These are phyloP conservation scores for Resseliella maxima DNA, from an alignment of 2,888 invertebrate genomes.

Conservation along the genomic window DNA sequence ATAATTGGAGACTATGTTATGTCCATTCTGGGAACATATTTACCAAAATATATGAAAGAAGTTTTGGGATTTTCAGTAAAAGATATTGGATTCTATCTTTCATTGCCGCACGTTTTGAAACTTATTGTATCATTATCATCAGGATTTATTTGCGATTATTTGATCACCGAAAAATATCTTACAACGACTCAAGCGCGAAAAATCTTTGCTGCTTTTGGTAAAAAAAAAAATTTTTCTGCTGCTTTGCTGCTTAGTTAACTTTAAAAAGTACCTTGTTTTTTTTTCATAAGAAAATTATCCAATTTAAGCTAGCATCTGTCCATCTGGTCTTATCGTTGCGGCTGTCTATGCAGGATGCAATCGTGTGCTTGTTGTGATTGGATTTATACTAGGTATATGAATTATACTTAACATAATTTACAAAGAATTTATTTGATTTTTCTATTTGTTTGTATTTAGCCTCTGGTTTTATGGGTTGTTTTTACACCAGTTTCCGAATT, in stretches of 20 bases:
- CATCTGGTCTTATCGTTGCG: slow-evolving; percentile 75
- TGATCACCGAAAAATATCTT: slow-evolving; percentile 72
- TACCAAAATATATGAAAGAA: slow-evolving; percentile 74
- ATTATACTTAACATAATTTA: too few species aligned
- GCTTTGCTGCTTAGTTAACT: background rate
- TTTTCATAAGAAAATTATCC: background rate
- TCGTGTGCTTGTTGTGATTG: slow-evolving; percentile 71
- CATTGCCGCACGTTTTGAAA: slow-evolving; percentile 73
- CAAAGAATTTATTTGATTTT: too few species aligned
- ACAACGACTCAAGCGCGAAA: slow-evolving; percentile 72
- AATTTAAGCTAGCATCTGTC: slow-evolving; percentile 73
- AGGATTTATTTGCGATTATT: slow-evolving; percentile 76
- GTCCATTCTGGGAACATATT: slow-evolving; percentile 74
- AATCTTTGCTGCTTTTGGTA: slow-evolving; percentile 77
- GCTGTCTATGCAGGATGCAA: slow-evolving; percentile 79
- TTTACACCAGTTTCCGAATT: slow-evolving; percentile 78
- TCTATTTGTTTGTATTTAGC: too few species aligned
- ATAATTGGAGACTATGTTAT: slow-evolving; percentile 76
- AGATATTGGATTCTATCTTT: slow-evolving; percentile 72
- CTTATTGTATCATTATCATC: slow-evolving; percentile 72
- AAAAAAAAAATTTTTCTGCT: slow-evolving; percentile 58
- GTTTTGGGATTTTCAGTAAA: slow-evolving; percentile 73
- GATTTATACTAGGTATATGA: slow-evolving; percentile 72
- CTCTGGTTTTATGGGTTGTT: slow-evolving; percentile 78
- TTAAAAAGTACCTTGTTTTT: background rate